Percentiles rank a stretch among this genome's conserved stretches.
These are phyloP conservation scores for Porites lobata DNA, from an alignment of 92 coral and sea anemone species.

Conservation along the genomic window DNA sequence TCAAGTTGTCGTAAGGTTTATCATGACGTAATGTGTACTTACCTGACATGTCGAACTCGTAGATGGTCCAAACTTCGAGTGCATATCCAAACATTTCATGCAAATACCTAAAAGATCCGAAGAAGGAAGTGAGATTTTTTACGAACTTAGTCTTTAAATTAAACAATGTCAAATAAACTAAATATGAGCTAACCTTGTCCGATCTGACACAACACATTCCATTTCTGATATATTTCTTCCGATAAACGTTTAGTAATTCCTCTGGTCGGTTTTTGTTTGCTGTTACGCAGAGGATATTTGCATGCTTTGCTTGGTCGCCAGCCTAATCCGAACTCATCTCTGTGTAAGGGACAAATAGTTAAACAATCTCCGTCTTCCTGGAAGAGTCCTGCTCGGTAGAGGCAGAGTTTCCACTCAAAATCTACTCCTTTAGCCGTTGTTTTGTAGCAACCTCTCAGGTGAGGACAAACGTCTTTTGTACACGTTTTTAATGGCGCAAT, in stretches of 20 bases:
- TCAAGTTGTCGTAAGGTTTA: no score
- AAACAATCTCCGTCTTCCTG: not conserved
- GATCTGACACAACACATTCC: conserved; percentile 5
- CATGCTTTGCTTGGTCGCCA: conserved; percentile 1
- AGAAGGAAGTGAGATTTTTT: no score
- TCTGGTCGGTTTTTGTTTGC: no score
- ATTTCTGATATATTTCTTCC: not conserved
- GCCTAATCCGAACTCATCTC: conserved; percentile 5
- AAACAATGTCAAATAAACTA: no score
- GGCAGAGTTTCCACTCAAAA: not conserved
- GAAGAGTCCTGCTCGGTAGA: not conserved
- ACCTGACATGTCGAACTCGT: not conserved
- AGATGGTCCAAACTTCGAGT: not conserved
- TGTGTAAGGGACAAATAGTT: conserved; percentile 10
- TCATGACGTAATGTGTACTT: no score
- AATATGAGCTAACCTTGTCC: conserved; percentile 11
- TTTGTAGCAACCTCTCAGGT: no score
- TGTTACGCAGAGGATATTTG: not conserved
- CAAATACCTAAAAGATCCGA: no score
- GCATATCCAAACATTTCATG: not conserved
- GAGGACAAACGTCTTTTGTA: no score
- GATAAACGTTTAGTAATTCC: not conserved
- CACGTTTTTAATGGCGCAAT: no score
- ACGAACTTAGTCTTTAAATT: no score
- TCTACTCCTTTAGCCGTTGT: not conserved